A percentile compares a stretch with the other conserved stretches of the same genome.
Evolutionary conservation across 2,113 vertebrate species (phyloP).

Genomic region (Craseonycteris thonglongyai): DNA sequence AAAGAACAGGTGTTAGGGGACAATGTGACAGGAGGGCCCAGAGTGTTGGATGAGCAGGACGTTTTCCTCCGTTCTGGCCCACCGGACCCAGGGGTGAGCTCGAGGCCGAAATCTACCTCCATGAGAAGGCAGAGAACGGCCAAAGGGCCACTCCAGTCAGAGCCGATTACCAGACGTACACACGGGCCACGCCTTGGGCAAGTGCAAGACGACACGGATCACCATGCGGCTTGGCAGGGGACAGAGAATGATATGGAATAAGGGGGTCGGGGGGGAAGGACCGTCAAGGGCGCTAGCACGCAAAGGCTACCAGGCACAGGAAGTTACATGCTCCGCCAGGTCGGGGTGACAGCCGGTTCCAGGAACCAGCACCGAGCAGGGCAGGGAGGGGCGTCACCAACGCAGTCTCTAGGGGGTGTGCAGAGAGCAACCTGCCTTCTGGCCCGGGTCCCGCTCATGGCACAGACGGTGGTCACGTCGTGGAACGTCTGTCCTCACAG

Average conservation of each 20-base stretch:
- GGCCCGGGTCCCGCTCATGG: background rate
- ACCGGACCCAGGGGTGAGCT: background rate
- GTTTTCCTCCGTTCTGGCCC: background rate
- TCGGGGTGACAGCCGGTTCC: background rate
- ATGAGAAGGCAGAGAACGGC: background rate
- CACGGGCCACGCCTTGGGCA: background rate
- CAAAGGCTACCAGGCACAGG: background rate
- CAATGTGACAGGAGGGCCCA: background rate
- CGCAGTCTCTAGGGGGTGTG: too few species aligned
- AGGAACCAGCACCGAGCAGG: background rate
- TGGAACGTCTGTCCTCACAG: background rate
- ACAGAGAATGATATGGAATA: background rate
- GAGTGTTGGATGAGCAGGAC: background rate
- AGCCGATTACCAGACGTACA: background rate
- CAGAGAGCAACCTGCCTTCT: background rate
- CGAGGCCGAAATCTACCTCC: background rate
- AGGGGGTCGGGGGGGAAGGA: too few species aligned
- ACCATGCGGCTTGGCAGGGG: background rate
- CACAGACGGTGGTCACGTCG: background rate
- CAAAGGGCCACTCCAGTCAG: background rate
- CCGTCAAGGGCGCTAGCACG: fast-evolving
- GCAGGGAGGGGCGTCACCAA: background rate
- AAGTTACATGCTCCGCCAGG: too few species aligned
- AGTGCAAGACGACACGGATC: background rate
- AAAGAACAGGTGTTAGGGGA: background rate